These are phyloP conservation scores for Phyllotis vaccarum DNA, from an alignment of 2,797 vertebrate genomes.

Conservation along the genomic window DNA sequence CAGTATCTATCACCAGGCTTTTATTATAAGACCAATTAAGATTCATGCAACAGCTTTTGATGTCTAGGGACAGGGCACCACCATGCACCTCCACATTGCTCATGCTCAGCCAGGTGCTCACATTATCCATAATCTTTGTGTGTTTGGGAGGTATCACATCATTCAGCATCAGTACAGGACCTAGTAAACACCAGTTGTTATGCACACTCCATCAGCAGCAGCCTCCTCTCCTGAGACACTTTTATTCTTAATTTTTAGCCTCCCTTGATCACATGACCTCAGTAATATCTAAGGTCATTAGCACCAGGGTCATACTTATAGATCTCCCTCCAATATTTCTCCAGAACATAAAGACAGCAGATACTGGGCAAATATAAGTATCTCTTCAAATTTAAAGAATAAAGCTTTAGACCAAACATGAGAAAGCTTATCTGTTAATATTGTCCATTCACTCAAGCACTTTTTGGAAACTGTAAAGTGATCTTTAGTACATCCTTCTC, in stretches of 20 bases:
- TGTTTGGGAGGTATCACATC: neutral
- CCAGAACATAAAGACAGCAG: neutral
- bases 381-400: neutral
- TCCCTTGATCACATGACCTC: neutral
- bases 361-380: neutral
- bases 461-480: constrained; percentile 27
- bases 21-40: too few relatives aligned
- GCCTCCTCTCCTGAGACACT: neutral
- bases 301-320: neutral
- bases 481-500: neutral
- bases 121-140: neutral
- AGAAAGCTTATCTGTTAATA: neutral
- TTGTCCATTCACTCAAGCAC: neutral
- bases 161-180: neutral
- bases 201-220: too few relatives aligned
- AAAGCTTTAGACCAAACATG: constrained; percentile 12
- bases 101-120: neutral
- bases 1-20: too few relatives aligned
- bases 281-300: neutral
- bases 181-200: neutral
- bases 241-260: neutral
- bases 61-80: neutral
- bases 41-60: neutral
- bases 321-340: neutral
- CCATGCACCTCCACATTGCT: neutral